phyloP scores from a whole-genome alignment of 2,888 invertebrate genomes.

The Serripes groenlandicus region DNA sequence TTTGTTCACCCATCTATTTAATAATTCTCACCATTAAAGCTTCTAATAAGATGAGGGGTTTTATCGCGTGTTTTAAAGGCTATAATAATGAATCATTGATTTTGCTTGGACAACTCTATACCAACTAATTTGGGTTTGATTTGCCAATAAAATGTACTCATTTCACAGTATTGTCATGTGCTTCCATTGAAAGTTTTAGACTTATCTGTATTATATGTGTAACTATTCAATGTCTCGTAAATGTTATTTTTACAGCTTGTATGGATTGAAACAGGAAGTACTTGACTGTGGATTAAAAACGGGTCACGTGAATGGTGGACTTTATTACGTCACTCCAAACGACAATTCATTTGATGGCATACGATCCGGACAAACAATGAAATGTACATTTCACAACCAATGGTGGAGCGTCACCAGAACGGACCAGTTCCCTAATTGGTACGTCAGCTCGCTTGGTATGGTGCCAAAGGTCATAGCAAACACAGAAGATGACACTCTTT shows the following conservation, averaged over 20 bases:
- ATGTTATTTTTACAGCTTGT: slow-evolving; percentile 40
- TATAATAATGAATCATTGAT: too few relatives aligned
- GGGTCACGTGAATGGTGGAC: slow-evolving; percentile 71
- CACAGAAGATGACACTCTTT: slow-evolving; percentile 65
- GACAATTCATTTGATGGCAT: slow-evolving; percentile 49
- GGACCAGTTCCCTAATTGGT: slow-evolving; percentile 77
- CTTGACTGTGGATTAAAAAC: slow-evolving; percentile 65
- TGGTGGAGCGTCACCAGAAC: slow-evolving; percentile 68
- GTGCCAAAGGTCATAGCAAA: slow-evolving; percentile 64
- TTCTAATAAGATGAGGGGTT: too few relatives aligned
- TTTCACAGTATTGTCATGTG: too few relatives aligned
- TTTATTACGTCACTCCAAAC: slow-evolving; percentile 70
- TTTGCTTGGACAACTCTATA: too few relatives aligned
- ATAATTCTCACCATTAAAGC: too few relatives aligned
- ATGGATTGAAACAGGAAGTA: slow-evolving; percentile 38
- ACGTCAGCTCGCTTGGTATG: slow-evolving; percentile 69
- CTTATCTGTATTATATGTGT: too few relatives aligned
- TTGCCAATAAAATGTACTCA: too few relatives aligned
- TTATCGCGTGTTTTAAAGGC: too few relatives aligned
- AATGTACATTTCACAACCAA: slow-evolving; percentile 43
- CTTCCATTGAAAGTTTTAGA: too few relatives aligned
- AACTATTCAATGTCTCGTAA: not conserved
- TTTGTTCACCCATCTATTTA: too few relatives aligned
- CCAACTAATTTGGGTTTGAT: too few relatives aligned
- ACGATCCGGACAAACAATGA: slow-evolving; percentile 29